A percentile compares a stretch with the other conserved stretches of the same genome.
Conservation (phyloP, 2,113 vertebrate genomes). For the Carlito syrichta region DNA sequence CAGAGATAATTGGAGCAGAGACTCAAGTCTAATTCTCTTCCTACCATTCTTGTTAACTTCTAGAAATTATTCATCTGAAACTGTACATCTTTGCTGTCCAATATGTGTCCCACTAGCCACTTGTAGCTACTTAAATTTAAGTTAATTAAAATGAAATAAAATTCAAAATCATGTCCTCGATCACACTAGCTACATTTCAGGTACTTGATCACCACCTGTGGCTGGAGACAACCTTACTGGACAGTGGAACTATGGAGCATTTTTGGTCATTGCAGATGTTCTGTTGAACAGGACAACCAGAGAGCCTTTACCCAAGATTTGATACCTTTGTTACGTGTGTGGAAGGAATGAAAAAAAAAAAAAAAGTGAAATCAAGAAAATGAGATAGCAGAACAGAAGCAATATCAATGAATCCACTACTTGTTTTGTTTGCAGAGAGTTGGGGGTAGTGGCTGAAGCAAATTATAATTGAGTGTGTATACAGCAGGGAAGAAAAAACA, state of each 20-base stretch:
- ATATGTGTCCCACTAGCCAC: not conserved
- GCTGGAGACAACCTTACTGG: not conserved
- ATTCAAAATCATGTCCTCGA: not conserved
- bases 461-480: not conserved
- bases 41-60: not conserved
- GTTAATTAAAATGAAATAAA: not conserved
- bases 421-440: not conserved
- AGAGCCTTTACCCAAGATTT: not conserved
- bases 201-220: not conserved
- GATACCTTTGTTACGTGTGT: not conserved
- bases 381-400: not conserved
- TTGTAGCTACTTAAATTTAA: not conserved
- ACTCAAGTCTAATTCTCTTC: not conserved
- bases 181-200: not conserved
- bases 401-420: not conserved
- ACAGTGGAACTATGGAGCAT: not conserved
- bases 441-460: too few species aligned
- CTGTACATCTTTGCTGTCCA: not conserved
- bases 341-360: not conserved
- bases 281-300: not conserved
- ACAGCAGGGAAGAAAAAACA: not conserved
- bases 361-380: not conserved
- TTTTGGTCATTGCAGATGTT: not conserved
- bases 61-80: not conserved
- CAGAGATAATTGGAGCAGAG: not conserved